Conservation (phyloP, 2,113 vertebrate genomes). For the Neodontobutis hainanensis region DNA sequence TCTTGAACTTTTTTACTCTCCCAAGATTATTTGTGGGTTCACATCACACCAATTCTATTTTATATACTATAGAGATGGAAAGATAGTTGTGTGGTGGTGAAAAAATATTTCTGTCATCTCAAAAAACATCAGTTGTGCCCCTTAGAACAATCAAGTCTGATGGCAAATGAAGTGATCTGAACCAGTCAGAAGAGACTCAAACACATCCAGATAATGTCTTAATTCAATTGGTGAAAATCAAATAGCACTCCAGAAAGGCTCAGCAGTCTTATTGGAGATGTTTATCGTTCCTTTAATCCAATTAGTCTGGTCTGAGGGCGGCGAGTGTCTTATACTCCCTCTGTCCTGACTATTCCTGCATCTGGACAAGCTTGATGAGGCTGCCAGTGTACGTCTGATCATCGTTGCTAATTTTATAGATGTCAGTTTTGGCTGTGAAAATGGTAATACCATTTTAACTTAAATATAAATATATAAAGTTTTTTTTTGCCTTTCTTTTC, state of each 20-base stretch:
- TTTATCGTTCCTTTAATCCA: conserved; percentile 72
- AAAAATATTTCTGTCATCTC: neutral
- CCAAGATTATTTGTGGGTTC: conserved; percentile 23
- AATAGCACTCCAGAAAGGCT: conserved; percentile 65
- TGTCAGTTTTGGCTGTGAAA: neutral
- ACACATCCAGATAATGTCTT: conserved; percentile 63
- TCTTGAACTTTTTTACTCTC: conserved; percentile 28
- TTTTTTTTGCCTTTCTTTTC: no score
- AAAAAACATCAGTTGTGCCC: conserved; percentile 25
- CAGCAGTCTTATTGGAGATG: conserved; percentile 69
- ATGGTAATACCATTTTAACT: neutral
- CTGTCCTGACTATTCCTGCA: conserved; percentile 43
- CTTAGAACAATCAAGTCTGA: conserved; percentile 19
- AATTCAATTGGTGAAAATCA: conserved; percentile 72
- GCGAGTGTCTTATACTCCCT: conserved; percentile 43
- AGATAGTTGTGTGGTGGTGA: neutral
- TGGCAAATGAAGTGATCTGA: conserved; percentile 45
- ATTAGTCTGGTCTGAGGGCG: conserved; percentile 68
- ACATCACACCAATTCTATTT: no score
- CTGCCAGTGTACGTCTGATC: neutral
- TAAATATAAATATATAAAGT: no score
- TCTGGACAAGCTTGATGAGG: conserved; percentile 8
- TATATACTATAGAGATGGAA: neutral
- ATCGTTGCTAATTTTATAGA: neutral
- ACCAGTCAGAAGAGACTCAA: conserved; percentile 47